A percentile compares a stretch with the other conserved stretches of the same genome.
phyloP scores from a whole-genome alignment of 2,113 vertebrate species.

The Pristiophorus japonicus region DNA sequence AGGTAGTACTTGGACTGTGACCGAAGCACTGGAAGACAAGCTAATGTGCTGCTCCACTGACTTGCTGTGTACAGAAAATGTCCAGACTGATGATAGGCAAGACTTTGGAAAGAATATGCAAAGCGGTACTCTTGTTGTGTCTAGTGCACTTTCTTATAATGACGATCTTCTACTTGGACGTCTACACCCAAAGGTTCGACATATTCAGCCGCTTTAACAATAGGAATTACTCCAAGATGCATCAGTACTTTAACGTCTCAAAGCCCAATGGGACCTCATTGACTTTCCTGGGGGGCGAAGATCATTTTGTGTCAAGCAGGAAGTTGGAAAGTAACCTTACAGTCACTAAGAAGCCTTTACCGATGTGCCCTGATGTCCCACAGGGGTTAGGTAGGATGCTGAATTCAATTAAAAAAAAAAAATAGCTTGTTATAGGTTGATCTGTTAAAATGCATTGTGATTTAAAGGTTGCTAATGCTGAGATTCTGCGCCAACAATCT shows the following conservation, averaged over 20 bases:
- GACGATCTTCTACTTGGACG: conserved; percentile 96
- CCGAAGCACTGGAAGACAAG: background rate
- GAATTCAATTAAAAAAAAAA: background rate
- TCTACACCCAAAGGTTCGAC: conserved; percentile 91
- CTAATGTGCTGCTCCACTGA: background rate
- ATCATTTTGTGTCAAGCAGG: conserved; percentile 63
- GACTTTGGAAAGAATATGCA: conserved; percentile 98
- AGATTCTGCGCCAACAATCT: background rate
- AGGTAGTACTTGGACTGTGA: conserved; percentile 30
- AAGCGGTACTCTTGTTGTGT: conserved; percentile 93
- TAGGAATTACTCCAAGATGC: conserved; percentile 65
- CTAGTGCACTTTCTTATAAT: conserved; percentile 94
- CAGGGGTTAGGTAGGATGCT: conserved; percentile 76
- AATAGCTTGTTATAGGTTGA: background rate
- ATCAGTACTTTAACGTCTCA: conserved; percentile 73
- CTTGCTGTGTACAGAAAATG: conserved; percentile 70
- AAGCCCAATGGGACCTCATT: conserved; percentile 71
- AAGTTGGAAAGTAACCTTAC: conserved; percentile 67
- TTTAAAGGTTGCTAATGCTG: background rate
- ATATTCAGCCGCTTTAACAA: conserved; percentile 92
- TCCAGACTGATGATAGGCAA: conserved; percentile 96
- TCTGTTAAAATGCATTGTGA: conserved; percentile 1
- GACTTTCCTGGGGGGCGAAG: conserved; percentile 55
- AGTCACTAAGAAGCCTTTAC: conserved; percentile 69
- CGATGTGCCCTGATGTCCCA: conserved; percentile 81